Conservation (phyloP, 2,888 invertebrate genomes). For the Alentia gelatinosa region DNA sequence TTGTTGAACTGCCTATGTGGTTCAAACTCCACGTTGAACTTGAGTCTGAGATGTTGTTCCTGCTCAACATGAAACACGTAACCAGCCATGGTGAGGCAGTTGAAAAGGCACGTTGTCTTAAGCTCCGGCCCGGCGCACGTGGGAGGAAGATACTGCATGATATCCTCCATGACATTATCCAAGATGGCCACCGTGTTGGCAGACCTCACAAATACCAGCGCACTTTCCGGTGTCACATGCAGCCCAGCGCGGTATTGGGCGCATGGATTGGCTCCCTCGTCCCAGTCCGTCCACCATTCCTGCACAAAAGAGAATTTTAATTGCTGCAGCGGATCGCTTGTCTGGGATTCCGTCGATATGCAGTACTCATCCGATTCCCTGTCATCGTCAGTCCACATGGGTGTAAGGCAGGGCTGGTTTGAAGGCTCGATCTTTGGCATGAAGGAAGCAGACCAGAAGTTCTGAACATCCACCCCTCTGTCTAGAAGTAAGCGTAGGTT, state of each 20-base stretch:
- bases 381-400: conserved; percentile 25
- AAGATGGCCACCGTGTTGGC: conserved; percentile 51
- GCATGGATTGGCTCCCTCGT: conserved; percentile 57
- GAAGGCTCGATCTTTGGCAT: conserved; percentile 56
- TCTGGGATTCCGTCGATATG: neutral
- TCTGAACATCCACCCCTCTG: conserved; percentile 55
- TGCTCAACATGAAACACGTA: conserved; percentile 59
- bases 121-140: conserved; percentile 60
- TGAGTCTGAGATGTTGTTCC: conserved; percentile 55
- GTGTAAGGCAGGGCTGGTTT: neutral
- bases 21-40: conserved; percentile 58
- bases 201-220: conserved; percentile 55
- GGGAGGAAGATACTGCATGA: conserved; percentile 58
- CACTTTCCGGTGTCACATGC: conserved; percentile 58
- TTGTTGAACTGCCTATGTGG: neutral
- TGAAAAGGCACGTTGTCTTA: conserved; percentile 27
- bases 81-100: conserved; percentile 57
- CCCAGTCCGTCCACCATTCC: conserved; percentile 63
- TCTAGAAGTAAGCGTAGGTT: conserved; percentile 53
- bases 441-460: conserved; percentile 61
- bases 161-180: conserved; percentile 55
- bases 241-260: conserved; percentile 61
- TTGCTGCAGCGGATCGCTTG: conserved; percentile 51
- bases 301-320: conserved; percentile 61
- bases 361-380: conserved; percentile 32